phyloP scores from a whole-genome alignment of 2,113 vertebrate species.

The Ascaphus truei region DNA sequence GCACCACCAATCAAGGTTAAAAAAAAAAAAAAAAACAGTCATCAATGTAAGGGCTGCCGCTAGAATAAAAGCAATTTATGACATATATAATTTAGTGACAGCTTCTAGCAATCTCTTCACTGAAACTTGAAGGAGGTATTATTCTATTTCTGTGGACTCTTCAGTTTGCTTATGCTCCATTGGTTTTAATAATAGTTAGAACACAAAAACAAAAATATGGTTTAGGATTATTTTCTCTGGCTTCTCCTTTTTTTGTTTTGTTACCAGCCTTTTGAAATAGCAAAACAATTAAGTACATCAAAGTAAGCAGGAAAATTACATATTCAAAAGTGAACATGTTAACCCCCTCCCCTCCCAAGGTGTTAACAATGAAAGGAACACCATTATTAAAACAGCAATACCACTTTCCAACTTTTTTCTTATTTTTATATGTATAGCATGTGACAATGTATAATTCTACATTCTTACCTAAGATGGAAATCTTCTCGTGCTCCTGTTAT shows the following conservation, averaged over 20 bases:
- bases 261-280: neutral
- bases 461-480: no score
- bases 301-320: no score
- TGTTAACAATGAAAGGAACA: no score
- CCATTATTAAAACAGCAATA: no score
- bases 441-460: no score
- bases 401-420: no score
- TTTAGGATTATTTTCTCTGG: constrained; percentile 31
- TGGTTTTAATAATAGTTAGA: constrained; percentile 37
- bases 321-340: no score
- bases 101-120: constrained; percentile 23
- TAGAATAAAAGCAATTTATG: constrained; percentile 36
- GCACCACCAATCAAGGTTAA: constrained; percentile 20
- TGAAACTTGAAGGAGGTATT: constrained; percentile 41
- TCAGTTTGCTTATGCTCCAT: constrained; percentile 34
- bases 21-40: constrained; percentile 27
- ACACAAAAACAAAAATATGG: constrained; percentile 36
- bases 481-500: no score
- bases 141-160: constrained; percentile 35
- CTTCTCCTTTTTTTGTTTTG: neutral
- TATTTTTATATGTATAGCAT: no score
- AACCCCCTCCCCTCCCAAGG: no score
- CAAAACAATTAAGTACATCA: no score
- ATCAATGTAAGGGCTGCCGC: constrained; percentile 6
- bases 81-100: constrained; percentile 37